phyloP scores from a whole-genome alignment of 2,888 invertebrate species.

The Chrysodeixis includens region DNA sequence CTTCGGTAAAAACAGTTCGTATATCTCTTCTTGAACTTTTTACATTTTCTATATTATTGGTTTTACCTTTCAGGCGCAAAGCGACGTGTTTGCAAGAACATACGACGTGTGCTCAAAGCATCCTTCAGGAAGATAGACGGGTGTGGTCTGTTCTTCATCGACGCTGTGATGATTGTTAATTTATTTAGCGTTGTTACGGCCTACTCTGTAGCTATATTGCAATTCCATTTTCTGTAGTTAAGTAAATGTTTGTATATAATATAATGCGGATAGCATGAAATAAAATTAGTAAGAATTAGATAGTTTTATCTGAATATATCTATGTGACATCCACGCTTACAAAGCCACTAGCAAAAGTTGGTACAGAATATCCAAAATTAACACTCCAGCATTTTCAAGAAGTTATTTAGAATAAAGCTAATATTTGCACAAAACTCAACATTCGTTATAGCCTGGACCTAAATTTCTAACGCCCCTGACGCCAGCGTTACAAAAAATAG shows the following conservation, averaged over 20 bases:
- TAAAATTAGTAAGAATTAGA: too few species aligned
- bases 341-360: too few species aligned
- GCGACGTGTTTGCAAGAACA: conserved; percentile 17
- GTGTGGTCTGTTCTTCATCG: conserved; percentile 21
- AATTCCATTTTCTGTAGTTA: conserved; percentile 23
- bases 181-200: conserved; percentile 13
- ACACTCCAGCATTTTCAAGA: neutral
- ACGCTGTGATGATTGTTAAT: neutral
- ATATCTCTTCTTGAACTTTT: too few species aligned
- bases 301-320: too few species aligned
- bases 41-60: too few species aligned
- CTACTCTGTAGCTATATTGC: conserved; percentile 19
- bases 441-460: neutral
- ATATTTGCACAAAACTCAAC: conserved; percentile 2
- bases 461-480: neutral
- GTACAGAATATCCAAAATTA: too few species aligned
- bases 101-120: too few species aligned
- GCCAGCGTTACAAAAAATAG: neutral
- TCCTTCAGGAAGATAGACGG: too few species aligned
- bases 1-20: too few species aligned
- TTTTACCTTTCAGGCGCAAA: conserved; percentile 17
- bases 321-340: too few species aligned
- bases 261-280: too few species aligned
- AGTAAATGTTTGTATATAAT: too few species aligned
- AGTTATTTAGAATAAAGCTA: neutral